Conservation (phyloP, 2,113 vertebrate genomes). For the Phasianus colchicus region DNA sequence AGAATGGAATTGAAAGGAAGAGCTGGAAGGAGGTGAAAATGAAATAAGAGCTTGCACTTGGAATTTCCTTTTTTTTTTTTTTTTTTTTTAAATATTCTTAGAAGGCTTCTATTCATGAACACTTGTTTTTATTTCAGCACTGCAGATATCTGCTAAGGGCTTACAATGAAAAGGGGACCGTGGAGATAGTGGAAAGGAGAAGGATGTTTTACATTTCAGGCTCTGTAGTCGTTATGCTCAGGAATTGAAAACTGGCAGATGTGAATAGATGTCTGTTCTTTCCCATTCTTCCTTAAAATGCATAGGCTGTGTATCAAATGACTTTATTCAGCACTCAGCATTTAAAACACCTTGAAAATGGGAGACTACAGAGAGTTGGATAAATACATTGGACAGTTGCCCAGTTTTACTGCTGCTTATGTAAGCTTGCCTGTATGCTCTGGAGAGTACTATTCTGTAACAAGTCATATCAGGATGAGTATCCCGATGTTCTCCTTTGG, state of each 20-base stretch:
- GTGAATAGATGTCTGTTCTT: constrained; percentile 26
- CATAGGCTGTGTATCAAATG: constrained; percentile 29
- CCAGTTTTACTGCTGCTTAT: constrained; percentile 45
- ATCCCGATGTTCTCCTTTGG: not conserved
- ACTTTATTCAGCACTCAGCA: not conserved
- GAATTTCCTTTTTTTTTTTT: not conserved
- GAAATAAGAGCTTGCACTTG: not conserved
- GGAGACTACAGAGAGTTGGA: constrained; percentile 36
- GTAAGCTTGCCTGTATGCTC: constrained; percentile 21
- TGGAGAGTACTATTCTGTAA: constrained; percentile 16
- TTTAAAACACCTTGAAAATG: constrained; percentile 57
- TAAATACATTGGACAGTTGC: constrained; percentile 25
- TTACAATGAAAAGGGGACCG: not conserved
- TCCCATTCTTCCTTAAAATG: constrained; percentile 32
- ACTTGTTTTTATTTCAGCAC: not conserved
- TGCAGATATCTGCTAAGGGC: not conserved
- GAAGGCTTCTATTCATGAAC: not conserved
- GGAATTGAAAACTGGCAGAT: constrained; percentile 52
- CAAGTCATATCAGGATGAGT: not conserved
- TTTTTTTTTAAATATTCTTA: not conserved
- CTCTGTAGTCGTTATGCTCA: not conserved
- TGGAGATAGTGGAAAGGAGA: not conserved
- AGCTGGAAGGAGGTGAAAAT: not conserved
- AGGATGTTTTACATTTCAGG: not conserved
- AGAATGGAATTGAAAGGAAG: not conserved